Evolutionary conservation across 2,797 vertebrate genomes (phyloP).

Genomic region (Gephyroberyx darwinii): DNA sequence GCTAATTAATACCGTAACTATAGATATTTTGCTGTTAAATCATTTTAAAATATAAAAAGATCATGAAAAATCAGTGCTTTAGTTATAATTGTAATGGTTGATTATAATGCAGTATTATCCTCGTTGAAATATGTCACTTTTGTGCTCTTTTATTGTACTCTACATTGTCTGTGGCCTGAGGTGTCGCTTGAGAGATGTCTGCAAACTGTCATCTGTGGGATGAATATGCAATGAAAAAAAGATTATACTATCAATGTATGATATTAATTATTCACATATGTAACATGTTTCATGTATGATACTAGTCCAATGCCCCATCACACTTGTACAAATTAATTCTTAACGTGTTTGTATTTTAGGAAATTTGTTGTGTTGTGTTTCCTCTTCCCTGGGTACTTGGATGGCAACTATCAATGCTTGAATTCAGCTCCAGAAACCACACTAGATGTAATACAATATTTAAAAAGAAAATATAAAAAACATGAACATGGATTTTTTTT

Average conservation of each 20-base stretch:
- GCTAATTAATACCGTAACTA: not conserved
- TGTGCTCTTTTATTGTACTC: not conserved
- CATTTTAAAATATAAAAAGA: not conserved
- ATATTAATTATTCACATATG: slow-evolving; percentile 27
- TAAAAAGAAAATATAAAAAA: not conserved
- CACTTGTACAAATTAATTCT: not conserved
- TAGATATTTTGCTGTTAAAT: not conserved
- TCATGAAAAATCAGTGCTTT: not conserved
- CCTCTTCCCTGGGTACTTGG: not conserved
- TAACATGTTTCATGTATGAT: not conserved
- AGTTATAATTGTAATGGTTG: too few relatives aligned
- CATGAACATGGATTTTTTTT: not conserved
- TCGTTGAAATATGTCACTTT: not conserved
- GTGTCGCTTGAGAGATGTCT: not conserved
- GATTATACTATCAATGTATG: not conserved
- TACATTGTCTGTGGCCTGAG: not conserved
- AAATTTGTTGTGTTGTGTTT: not conserved
- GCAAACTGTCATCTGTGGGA: slow-evolving; percentile 7
- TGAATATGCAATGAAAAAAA: slow-evolving; percentile 5
- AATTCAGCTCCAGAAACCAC: not conserved
- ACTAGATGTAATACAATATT: not conserved
- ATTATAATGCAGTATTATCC: not conserved
- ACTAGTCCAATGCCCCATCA: not conserved
- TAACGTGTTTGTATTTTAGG: not conserved
- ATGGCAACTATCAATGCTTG: not conserved